Percentiles rank a stretch among this genome's conserved stretches.
phyloP scores from a whole-genome alignment of 2,888 invertebrate genomes.

The Formica aserva region DNA sequence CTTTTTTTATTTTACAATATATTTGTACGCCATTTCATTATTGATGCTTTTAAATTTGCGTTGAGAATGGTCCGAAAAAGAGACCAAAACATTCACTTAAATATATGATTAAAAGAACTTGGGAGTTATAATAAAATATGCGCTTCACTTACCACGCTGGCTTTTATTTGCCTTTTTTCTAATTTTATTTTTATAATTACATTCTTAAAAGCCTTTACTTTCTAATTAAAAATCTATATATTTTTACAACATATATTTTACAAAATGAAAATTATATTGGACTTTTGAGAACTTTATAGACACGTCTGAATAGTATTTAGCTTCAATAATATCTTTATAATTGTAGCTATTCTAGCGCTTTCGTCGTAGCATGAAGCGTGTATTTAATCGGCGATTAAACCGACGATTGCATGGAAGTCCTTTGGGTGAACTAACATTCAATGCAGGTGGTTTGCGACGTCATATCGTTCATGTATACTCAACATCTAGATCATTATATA shows the following conservation, averaged over 20 bases:
- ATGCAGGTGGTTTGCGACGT: not conserved
- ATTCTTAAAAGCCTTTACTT: too few species aligned
- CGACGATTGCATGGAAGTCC: conserved; percentile 27
- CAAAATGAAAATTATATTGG: not conserved
- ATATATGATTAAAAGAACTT: too few species aligned
- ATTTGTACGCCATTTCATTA: too few species aligned
- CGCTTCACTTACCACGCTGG: too few species aligned
- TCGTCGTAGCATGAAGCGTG: conserved; percentile 5
- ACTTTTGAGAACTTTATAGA: conserved; percentile 3
- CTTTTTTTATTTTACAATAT: too few species aligned
- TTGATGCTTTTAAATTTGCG: too few species aligned
- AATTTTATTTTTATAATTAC: too few species aligned
- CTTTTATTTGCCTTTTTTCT: too few species aligned
- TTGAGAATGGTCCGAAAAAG: too few species aligned
- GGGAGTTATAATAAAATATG: too few species aligned
- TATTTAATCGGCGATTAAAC: conserved; percentile 45
- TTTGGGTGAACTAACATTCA: conserved; percentile 22
- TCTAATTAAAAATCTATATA: not conserved
- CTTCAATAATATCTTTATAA: conserved; percentile 28
- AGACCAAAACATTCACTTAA: too few species aligned
- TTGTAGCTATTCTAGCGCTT: conserved; percentile 7
- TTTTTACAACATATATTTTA: not conserved
- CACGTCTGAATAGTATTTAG: conserved; percentile 13
- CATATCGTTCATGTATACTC: conserved; percentile 14
- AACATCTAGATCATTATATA: conserved; percentile 22